Evolutionary conservation across 2,888 invertebrate species (phyloP), one percentile per base, ranked within the genome.

Genomic region (Apantesis nais): DNA sequence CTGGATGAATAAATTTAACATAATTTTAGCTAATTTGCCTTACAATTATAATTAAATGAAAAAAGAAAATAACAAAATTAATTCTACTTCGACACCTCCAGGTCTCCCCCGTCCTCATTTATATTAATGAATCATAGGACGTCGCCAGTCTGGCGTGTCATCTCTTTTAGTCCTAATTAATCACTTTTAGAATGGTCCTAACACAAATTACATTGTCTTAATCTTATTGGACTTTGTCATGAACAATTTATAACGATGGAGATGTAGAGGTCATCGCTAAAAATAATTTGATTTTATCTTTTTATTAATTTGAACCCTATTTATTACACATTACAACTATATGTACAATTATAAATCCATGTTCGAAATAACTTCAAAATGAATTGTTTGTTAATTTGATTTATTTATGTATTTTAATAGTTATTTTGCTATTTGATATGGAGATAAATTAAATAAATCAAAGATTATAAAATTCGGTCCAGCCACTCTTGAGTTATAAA

Each of bases 161-260:
- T 25, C 52, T 52, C 52, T 66, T 66, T 66, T 52, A 66, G 34
- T 37, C 37, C 25, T 63, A 66, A 37, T 66, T 66, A 55, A 66
- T 66, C 34, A 52, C 52, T 52, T 66, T 55, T 66, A 37, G 34
- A 52, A 34, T 25, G 25, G 34, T 29, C 58, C 16, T 55, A 58
- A 25, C 58, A 29, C 16, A 58, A 58, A 58, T 58, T 29, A 58
- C 16, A 58, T 29, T 58, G 58, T 58, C 25, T 58, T 29, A 58
- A 58, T 58, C 58, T 58, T 58, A 58, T 58, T 58, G 7, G 58
- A 58, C 58, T 16, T 29, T 25, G 29, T 58, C 14, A 58, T 58
- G 29, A 29, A 58, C 0, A 58, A 58, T 29, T 58, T 29, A 29
- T 58, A 29, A 25, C 25, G 4, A n/a, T 52, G n/a, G 12, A 55